These are phyloP conservation scores for Protodeltote pygarga DNA, from an alignment of 2,888 invertebrate genomes.

Conservation along the genomic window DNA sequence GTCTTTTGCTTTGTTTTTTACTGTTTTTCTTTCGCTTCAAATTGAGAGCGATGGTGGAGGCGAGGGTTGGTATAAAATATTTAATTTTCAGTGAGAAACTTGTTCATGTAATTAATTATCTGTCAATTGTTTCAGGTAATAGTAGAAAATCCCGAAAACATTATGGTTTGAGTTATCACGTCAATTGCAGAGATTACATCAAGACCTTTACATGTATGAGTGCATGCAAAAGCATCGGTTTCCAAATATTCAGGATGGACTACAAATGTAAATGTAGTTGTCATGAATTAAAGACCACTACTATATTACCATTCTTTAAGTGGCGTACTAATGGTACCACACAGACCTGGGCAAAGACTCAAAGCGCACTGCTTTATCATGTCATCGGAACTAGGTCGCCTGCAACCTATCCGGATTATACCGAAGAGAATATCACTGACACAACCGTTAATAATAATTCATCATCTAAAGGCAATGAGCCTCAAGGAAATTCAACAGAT, in stretches of 20 bases:
- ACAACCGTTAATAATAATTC: too few species aligned
- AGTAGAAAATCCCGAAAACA: slow-evolving; percentile 60
- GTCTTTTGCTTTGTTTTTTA: slow-evolving; percentile 37
- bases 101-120: too few species aligned
- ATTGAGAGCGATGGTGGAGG: slow-evolving; percentile 28
- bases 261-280: slow-evolving; percentile 69
- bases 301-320: slow-evolving; percentile 67
- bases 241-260: slow-evolving; percentile 65
- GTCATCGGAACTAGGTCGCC: slow-evolving; percentile 68
- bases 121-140: slow-evolving; percentile 48
- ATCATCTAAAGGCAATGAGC: too few species aligned
- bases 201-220: slow-evolving; percentile 73
- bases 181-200: slow-evolving; percentile 59
- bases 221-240: slow-evolving; percentile 72
- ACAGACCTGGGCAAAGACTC: slow-evolving; percentile 54
- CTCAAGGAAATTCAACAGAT: too few species aligned
- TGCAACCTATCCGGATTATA: slow-evolving; percentile 1
- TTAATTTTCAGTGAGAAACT: background rate
- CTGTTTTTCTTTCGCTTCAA: slow-evolving; percentile 33
- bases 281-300: slow-evolving; percentile 66
- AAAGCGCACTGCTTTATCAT: slow-evolving; percentile 65
- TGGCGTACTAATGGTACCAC: slow-evolving; percentile 73
- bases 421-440: too few species aligned
- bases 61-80: slow-evolving; percentile 30
- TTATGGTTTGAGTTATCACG: slow-evolving; percentile 68